phyloP scores from a whole-genome alignment of 2,888 invertebrate genomes.

The Harmothoe impar region DNA sequence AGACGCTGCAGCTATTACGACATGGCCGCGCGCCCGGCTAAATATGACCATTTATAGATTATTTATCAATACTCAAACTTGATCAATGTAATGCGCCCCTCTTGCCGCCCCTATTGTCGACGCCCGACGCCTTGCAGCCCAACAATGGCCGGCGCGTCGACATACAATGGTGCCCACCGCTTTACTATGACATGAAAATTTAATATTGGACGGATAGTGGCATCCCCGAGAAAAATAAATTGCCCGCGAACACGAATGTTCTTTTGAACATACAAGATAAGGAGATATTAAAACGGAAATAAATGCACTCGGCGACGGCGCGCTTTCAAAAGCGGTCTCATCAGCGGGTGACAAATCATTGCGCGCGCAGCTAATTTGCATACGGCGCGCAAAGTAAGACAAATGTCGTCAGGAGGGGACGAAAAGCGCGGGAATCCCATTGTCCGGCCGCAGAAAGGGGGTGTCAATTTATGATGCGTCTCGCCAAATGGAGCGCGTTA shows the following conservation, averaged over 20 bases:
- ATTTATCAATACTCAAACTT: conserved; percentile 62
- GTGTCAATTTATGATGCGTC: conserved; percentile 57
- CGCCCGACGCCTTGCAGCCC: conserved; percentile 16
- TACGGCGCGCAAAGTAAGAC: conserved; percentile 59
- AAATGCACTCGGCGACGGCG: conserved; percentile 58
- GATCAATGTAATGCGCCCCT: conserved; percentile 61
- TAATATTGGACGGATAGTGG: conserved; percentile 52
- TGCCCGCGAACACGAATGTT: conserved; percentile 62
- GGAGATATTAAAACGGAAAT: conserved; percentile 64
- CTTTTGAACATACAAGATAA: conserved; percentile 64
- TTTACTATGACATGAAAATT: conserved; percentile 64
- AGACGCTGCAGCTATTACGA: conserved; percentile 46
- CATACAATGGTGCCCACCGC: conserved; percentile 38
- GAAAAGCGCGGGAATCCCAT: conserved; percentile 44
- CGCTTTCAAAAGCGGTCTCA: conserved; percentile 37
- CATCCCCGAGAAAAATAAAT: conserved; percentile 61
- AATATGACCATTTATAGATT: conserved; percentile 63
- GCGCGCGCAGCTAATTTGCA: conserved; percentile 52
- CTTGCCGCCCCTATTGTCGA: conserved; percentile 39
- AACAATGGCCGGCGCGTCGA: conserved; percentile 43
- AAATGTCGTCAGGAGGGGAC: conserved; percentile 20
- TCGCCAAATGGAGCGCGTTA: conserved; percentile 40
- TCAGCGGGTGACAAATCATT: conserved; percentile 58
- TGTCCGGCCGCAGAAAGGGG: conserved; percentile 2
- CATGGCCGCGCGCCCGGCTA: background rate